These are phyloP conservation scores for Mormyrops boulengeri DNA, from an alignment of 2,797 vertebrate genomes.

Conservation along the genomic window DNA sequence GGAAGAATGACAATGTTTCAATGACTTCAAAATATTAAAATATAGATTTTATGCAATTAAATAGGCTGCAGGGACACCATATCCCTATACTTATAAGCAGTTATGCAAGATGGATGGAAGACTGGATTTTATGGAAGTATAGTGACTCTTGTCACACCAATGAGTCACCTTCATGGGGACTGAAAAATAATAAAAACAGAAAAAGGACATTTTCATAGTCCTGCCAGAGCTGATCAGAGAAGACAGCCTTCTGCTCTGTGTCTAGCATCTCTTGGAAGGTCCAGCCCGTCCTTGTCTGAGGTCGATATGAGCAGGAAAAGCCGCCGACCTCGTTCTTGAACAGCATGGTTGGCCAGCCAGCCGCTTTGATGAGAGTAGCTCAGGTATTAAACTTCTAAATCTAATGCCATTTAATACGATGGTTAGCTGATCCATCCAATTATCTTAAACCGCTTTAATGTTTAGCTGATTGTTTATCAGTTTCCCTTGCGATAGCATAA, in stretches of 20 bases:
- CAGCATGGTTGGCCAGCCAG: neutral
- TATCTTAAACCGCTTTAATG: slow-evolving; percentile 1
- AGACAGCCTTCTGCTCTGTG: neutral
- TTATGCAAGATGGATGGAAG: neutral
- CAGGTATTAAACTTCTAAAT: slow-evolving; percentile 1
- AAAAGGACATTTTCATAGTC: neutral
- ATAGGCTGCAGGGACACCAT: neutral
- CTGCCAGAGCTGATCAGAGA: neutral
- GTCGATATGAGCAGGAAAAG: neutral
- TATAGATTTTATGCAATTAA: neutral
- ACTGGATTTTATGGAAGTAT: neutral
- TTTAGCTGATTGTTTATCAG: neutral
- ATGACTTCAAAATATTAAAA: neutral
- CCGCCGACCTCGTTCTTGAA: neutral
- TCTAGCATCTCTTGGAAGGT: neutral
- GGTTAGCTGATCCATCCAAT: neutral
- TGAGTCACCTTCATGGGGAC: neutral
- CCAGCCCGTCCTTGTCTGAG: neutral
- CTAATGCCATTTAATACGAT: neutral
- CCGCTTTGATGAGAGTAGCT: neutral
- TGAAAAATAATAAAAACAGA: neutral
- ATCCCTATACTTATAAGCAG: neutral
- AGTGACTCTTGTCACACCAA: neutral
- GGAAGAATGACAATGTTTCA: neutral
- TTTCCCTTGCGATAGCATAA: slow-evolving; percentile 2